Base-by-base conservation (phyloP, 1,140 invertebrate genomes). In the Drosophila sucinea region DNA sequence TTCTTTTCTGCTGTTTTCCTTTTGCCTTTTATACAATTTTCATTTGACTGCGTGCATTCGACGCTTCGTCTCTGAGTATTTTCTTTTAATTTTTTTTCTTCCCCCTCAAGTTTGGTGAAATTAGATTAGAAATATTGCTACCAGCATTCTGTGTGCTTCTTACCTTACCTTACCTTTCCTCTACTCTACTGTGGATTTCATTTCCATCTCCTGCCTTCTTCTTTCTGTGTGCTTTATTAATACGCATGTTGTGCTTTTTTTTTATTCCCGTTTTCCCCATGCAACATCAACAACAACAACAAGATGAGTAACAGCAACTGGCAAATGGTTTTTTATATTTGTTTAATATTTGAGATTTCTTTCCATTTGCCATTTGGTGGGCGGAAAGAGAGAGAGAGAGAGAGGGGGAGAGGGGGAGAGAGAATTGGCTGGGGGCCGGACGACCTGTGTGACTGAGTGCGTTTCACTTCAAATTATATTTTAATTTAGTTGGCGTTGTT, bases 41-140 rank as follows among this genome's bases (percentile, higher is more conserved):
- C 64, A 71, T 68, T 63, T 65, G 38, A 41, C 55, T 51, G 44
- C 44, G 27, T 73, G 41, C 40, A 56, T 47, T 57, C 51, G 62
- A 35, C 62, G 67, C 67, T 67, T 65, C 69, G 67, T 57, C 73
- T 65, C 58, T 55, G 67, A 81, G 73, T 86, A 86, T 86, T 86
- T 89, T 83, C 76, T 87, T 89, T 86, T 87, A 86, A 79, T 86
- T 86, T 84, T 82, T 77, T 75, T 17, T 67, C 40, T 64, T 44
- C 67, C 38, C 62, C 70, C 70, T 58, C 60, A 68, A 73, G 73
- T 89, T 90, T 89, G 79, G 62, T 61, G 75, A 90, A 89, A 89
- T 89, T 89, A 89, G 84, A 89, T 89, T 89, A 89, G 77, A 84
- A 89, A 89, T 89, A 90, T 81, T 84, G 84, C 84, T 89, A 90